These are phyloP conservation scores for Penaeus chinensis DNA, from an alignment of 1,140 invertebrate genomes.

Conservation along the genomic window DNA sequence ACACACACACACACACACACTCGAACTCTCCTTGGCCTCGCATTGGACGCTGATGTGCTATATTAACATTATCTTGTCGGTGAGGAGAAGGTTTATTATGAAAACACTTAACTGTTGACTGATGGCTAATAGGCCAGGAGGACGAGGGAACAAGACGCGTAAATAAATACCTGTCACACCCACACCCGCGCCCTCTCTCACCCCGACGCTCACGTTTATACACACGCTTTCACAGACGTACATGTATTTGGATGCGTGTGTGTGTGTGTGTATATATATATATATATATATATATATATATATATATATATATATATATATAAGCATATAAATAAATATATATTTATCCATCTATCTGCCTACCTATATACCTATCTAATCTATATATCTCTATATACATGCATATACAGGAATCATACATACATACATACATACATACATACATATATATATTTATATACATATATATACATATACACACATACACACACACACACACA, in stretches of 20 bases:
- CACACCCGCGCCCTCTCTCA: too few species aligned
- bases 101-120: not conserved
- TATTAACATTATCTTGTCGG: conserved; percentile 18
- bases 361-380: too few species aligned
- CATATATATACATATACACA: not conserved
- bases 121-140: too few species aligned
- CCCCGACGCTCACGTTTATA: too few species aligned
- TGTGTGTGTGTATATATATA: too few species aligned
- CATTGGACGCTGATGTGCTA: not conserved
- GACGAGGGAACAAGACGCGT: too few species aligned
- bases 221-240: not conserved
- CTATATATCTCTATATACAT: not conserved
- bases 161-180: too few species aligned
- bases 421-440: not conserved
- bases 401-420: not conserved
- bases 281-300: too few species aligned
- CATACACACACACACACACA: not conserved
- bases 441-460: not conserved
- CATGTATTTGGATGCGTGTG: not conserved
- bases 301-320: too few species aligned
- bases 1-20: too few species aligned
- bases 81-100: not conserved
- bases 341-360: too few species aligned
- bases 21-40: not conserved
- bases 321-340: too few species aligned